These are phyloP conservation scores for Drosophila meridionalis DNA, from an alignment of 2,888 invertebrate genomes.

Conservation along the genomic window DNA sequence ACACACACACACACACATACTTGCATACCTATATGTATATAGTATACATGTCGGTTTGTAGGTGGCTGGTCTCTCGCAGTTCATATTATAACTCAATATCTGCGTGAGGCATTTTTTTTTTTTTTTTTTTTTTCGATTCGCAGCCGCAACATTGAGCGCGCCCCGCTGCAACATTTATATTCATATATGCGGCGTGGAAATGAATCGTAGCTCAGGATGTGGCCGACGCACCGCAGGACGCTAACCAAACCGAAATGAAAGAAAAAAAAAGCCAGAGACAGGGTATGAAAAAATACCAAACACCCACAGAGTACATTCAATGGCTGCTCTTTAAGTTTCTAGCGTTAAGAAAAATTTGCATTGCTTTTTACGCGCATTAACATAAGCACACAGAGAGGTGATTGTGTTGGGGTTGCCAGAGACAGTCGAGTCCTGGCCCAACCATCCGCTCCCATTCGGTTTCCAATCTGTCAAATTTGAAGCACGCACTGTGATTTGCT, in stretches of 20 bases:
- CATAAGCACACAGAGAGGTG: constrained; percentile 61
- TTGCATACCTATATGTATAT: not conserved
- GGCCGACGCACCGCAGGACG: constrained; percentile 60
- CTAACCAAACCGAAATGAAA: constrained; percentile 13
- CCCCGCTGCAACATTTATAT: constrained; percentile 71
- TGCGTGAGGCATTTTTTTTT: constrained; percentile 50
- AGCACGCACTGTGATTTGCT: constrained; percentile 37
- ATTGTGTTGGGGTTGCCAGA: not conserved
- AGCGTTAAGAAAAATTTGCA: constrained; percentile 68
- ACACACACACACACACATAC: not conserved
- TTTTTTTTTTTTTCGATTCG: constrained; percentile 54
- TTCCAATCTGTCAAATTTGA: constrained; percentile 68
- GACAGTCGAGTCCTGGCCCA: too few relatives aligned
- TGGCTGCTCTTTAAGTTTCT: constrained; percentile 46
- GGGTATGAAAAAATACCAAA: not conserved
- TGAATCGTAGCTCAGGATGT: constrained; percentile 61
- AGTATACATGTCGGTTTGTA: not conserved
- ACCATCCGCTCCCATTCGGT: too few relatives aligned
- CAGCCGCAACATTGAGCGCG: constrained; percentile 21
- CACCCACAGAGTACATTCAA: constrained; percentile 41
- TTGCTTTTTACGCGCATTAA: constrained; percentile 72
- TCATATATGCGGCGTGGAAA: constrained; percentile 77
- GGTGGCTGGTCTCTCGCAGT: constrained; percentile 5
- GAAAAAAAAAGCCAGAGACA: not conserved
- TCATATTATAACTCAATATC: constrained; percentile 75